Percentiles rank a stretch among this genome's conserved stretches.
phyloP scores from a whole-genome alignment of 2,113 vertebrate genomes.

The Echinops telfairi region DNA sequence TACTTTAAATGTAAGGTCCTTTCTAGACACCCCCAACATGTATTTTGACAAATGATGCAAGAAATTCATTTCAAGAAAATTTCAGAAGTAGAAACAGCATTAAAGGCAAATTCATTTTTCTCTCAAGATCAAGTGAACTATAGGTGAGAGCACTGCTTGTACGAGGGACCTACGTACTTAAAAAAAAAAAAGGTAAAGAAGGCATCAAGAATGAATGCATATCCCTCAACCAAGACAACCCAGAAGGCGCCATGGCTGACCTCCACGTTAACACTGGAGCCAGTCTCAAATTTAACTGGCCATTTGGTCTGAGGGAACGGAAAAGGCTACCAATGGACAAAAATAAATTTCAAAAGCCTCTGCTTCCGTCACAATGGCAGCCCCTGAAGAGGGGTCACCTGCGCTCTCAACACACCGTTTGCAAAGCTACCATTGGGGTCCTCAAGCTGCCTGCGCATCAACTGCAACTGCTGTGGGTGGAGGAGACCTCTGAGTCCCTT shows the following conservation, averaged over 20 bases:
- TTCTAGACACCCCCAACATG: background rate
- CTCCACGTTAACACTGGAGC: background rate
- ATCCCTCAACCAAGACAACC: background rate
- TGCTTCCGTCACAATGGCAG: conserved; percentile 38
- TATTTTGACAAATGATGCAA: conserved; percentile 20
- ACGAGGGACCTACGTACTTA: background rate
- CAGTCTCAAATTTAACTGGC: background rate
- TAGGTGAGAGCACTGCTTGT: background rate
- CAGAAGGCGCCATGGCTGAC: background rate
- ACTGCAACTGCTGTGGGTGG: conserved; percentile 88
- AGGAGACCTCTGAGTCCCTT: conserved; percentile 88
- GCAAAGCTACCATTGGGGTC: conserved; percentile 87
- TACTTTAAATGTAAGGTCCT: background rate
- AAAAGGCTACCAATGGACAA: background rate
- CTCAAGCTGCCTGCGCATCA: conserved; percentile 87
- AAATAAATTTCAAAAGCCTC: conserved; percentile 46
- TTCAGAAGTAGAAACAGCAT: conserved; percentile 14
- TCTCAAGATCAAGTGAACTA: conserved; percentile 35
- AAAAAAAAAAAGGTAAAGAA: background rate
- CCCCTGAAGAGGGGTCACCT: conserved; percentile 54
- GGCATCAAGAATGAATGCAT: background rate
- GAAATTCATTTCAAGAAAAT: conserved; percentile 39
- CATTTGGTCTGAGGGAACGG: background rate
- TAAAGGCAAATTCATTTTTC: conserved; percentile 49
- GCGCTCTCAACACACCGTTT: conserved; percentile 81